Evolutionary conservation across 2,113 vertebrate genomes (phyloP).

Genomic region (Dolichallabes microphthalmus): DNA sequence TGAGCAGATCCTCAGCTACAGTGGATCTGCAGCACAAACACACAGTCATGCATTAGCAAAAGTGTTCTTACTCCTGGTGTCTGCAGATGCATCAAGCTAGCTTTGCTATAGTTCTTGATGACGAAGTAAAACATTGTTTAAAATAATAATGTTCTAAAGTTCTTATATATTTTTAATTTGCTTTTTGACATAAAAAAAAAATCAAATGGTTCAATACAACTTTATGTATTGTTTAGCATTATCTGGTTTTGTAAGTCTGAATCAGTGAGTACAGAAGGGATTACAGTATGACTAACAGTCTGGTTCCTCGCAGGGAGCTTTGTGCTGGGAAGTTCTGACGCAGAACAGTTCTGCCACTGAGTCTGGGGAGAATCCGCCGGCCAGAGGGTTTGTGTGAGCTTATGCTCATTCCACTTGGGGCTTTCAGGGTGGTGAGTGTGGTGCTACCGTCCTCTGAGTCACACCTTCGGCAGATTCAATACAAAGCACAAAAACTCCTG

Average conservation of each 20-base stretch:
- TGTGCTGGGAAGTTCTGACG: conserved; percentile 58
- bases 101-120: conserved; percentile 8
- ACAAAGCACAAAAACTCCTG: not conserved
- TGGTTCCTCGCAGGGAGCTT: conserved; percentile 67
- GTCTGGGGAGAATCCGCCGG: conserved; percentile 44
- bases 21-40: conserved; percentile 62
- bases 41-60: conserved; percentile 22
- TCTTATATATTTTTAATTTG: conserved; percentile 8
- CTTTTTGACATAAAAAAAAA: not conserved
- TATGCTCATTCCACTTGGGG: conserved; percentile 51
- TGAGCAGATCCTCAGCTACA: conserved; percentile 59
- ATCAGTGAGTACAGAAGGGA: not conserved
- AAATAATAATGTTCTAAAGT: not conserved
- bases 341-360: conserved; percentile 59
- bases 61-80: conserved; percentile 15
- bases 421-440: conserved; percentile 47
- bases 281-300: conserved; percentile 67
- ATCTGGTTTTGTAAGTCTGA: not conserved
- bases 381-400: conserved; percentile 63
- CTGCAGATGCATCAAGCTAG: conserved; percentile 12
- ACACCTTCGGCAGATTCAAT: conserved; percentile 58
- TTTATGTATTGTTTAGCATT: not conserved
- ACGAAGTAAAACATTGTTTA: conserved; percentile 25
- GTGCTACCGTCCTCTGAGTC: conserved; percentile 69
- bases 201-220: not conserved